Percentiles rank a stretch among this genome's conserved stretches.
These are phyloP conservation scores for Apteryx owenii DNA, from an alignment of 2,113 vertebrate genomes.

Conservation along the genomic window DNA sequence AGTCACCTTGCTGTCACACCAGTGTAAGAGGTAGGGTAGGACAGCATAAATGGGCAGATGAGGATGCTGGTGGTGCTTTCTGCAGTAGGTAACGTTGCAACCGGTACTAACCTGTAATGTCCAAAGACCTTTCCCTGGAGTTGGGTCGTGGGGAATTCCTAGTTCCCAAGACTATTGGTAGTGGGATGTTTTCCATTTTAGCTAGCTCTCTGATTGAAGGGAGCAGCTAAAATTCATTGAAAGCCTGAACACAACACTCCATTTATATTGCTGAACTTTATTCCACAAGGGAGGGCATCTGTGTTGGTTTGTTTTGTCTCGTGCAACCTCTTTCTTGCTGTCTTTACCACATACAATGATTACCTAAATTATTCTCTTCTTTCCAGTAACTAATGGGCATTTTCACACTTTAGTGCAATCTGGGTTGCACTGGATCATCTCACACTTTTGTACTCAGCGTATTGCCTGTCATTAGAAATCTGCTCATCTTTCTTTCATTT, in stretches of 20 bases:
- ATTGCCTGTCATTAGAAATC: slow-evolving; percentile 58
- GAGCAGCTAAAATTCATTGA: background rate
- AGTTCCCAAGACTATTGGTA: background rate
- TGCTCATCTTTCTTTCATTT: slow-evolving; percentile 37
- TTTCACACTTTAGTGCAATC: background rate
- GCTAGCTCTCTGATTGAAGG: background rate
- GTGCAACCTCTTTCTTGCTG: background rate
- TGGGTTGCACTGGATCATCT: slow-evolving; percentile 7
- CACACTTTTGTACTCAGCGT: slow-evolving; percentile 17
- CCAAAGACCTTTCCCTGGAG: background rate
- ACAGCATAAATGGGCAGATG: background rate
- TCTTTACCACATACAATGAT: background rate
- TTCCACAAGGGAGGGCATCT: background rate
- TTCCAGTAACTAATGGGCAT: background rate
- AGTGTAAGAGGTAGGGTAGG: background rate
- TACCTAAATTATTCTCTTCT: background rate
- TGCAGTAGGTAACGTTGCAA: background rate
- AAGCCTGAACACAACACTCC: background rate
- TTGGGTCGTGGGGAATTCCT: background rate
- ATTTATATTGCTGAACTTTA: background rate
- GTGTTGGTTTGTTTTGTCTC: background rate
- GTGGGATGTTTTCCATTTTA: background rate
- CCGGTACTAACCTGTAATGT: background rate
- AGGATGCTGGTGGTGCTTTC: background rate
- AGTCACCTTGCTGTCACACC: background rate